phyloP scores from a whole-genome alignment of 2,113 vertebrate species.

The Hymenochirus boettgeri region DNA sequence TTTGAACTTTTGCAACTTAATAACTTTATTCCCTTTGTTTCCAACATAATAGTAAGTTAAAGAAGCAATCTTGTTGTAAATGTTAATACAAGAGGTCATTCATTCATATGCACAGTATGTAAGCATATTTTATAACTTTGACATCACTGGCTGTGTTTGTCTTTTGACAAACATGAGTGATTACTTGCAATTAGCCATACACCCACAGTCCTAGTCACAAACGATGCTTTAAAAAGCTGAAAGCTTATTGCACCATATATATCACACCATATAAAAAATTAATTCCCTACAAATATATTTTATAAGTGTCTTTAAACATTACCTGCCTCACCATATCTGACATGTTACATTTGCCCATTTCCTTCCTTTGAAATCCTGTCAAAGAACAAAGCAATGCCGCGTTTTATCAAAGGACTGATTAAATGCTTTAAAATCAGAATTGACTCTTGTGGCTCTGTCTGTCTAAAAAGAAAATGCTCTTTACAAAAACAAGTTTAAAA shows the following conservation, averaged over 20 bases:
- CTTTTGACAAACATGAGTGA: conserved; percentile 9
- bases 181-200: conserved; percentile 29
- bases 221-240: conserved; percentile 10
- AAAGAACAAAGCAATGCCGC: background rate
- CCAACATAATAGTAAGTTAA: too few species aligned
- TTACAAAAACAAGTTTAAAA: too few species aligned
- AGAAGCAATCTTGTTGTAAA: too few species aligned
- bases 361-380: background rate
- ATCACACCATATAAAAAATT: conserved; percentile 6
- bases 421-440: too few species aligned
- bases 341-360: background rate
- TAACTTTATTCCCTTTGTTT: too few species aligned
- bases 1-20: too few species aligned
- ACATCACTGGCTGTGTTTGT: conserved; percentile 1
- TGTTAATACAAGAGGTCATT: too few species aligned
- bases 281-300: background rate
- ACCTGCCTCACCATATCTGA: background rate
- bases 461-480: too few species aligned
- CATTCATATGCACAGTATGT: background rate
- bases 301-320: background rate
- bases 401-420: too few species aligned
- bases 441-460: too few species aligned
- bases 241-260: background rate
- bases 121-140: conserved; percentile 10
- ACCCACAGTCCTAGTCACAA: conserved; percentile 12